Percentiles rank a stretch among this genome's conserved stretches.
Conservation (phyloP, 2,888 invertebrate species). For the Hirtodrosophila trivittata region DNA sequence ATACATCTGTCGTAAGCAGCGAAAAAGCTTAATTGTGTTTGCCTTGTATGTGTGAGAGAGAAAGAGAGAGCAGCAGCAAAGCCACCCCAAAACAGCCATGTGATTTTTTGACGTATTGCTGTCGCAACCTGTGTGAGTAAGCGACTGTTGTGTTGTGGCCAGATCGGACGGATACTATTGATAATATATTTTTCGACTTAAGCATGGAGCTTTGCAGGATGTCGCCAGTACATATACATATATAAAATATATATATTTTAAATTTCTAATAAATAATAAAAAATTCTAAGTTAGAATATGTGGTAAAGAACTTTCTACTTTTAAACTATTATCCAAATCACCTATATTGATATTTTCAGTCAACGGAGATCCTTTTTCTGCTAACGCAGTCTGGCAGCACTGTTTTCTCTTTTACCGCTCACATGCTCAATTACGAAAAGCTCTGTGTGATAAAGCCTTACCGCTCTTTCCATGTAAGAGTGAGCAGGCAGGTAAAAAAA, state of each 20-base stretch:
- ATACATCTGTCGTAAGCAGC: constrained; percentile 47
- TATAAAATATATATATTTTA: too few relatives aligned
- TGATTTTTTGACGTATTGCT: constrained; percentile 56
- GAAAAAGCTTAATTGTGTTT: constrained; percentile 36
- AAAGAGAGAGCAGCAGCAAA: constrained; percentile 28
- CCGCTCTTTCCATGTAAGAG: constrained; percentile 8
- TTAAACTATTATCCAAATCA: too few relatives aligned
- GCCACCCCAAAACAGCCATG: constrained; percentile 63
- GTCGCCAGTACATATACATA: too few relatives aligned
- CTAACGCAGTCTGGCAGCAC: constrained; percentile 38
- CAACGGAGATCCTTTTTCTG: constrained; percentile 26
- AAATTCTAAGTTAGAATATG: too few relatives aligned
- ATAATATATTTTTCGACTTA: background rate
- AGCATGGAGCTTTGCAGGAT: too few relatives aligned
- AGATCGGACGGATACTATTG: constrained; percentile 19
- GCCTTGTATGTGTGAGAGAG: constrained; percentile 4
- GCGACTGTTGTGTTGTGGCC: constrained; percentile 22
- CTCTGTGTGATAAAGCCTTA: constrained; percentile 32
- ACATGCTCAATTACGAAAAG: constrained; percentile 28
- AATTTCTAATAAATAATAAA: too few relatives aligned
- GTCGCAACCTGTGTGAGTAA: constrained; percentile 56
- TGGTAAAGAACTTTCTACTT: too few relatives aligned
- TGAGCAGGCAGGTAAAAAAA: constrained; percentile 18
- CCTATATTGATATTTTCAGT: too few relatives aligned
- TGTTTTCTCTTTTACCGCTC: constrained; percentile 5